Evolutionary conservation across 2,888 invertebrate species (phyloP), one percentile per base, ranked within the genome.

Genomic region (Drosophila mayaguana): DNA sequence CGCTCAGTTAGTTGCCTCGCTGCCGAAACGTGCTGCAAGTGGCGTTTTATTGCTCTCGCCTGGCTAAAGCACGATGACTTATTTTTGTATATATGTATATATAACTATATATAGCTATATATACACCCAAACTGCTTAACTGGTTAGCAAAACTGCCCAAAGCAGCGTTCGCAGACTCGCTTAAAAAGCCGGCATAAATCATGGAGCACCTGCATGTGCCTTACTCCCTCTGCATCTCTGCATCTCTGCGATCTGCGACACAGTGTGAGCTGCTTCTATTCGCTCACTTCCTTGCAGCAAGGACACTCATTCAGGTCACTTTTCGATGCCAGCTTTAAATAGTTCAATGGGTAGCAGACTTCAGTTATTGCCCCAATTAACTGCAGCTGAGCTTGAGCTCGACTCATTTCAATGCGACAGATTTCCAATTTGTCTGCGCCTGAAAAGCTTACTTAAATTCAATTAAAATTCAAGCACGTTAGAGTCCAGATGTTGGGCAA

Each of bases 11-110:
- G 36, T 51, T 14, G 18, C 32, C 18, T 14, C 20, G 11, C 12
- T 25, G 42, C 32, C 22, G 14, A 56, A 56, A 56, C 43, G 56
- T 45, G 56, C 56, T 56, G 43, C 43, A 43, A 56, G 11, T 34
- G 45, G 45, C 57, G 25, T 57, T 45, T 43, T 36, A 36, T 22
- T 36, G 57, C 45, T 7, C n/a, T 57, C 45, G 36, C 57, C 46
- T 36, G 36, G n/a, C 45, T 2, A 45, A 12, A 32, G 20, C 40
- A 18, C 34, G 45, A 45, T 57, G 22, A 57, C n/a, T 34, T 45
- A 25, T 45, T 56, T 34, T 32, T 11, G 2, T 45, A 20, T 43
- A 20, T 7, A 7, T 12, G 16, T 32, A 32, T 6, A 7, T 20
- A 18, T 34, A 20, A 34, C 20, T 11, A 3, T 22, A 11, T 45